phyloP scores from a whole-genome alignment of 2,797 vertebrate species.

The Allobates femoralis region DNA sequence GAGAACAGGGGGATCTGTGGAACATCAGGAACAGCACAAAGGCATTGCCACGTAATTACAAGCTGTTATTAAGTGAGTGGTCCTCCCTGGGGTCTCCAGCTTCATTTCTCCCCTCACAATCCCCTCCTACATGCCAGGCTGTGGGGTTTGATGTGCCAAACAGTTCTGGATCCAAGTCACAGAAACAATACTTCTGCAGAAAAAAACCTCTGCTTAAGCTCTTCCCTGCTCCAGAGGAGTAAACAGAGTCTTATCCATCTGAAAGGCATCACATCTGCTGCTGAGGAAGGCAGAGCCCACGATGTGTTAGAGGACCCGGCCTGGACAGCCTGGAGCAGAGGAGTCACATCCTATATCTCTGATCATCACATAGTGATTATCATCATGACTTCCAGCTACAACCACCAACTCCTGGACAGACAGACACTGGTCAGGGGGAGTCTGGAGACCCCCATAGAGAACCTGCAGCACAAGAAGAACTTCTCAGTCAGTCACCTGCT shows the following conservation, averaged over 20 bases:
- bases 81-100: slow-evolving; percentile 79
- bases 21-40: slow-evolving; percentile 84
- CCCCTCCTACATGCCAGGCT: slow-evolving; percentile 75
- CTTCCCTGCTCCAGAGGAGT: slow-evolving; percentile 54
- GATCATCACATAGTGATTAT: slow-evolving; percentile 26
- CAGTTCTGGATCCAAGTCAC: slow-evolving; percentile 71
- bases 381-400: slow-evolving; percentile 96
- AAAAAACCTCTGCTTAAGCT: slow-evolving; percentile 56
- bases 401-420: slow-evolving; percentile 93
- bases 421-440: slow-evolving; percentile 86
- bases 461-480: slow-evolving; percentile 96
- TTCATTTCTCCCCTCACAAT: slow-evolving; percentile 74
- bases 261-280: slow-evolving; percentile 81
- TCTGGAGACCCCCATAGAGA: slow-evolving; percentile 92
- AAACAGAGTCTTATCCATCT: slow-evolving; percentile 80
- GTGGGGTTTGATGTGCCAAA: slow-evolving; percentile 83
- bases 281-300: slow-evolving; percentile 27
- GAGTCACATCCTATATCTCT: background rate
- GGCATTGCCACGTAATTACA: slow-evolving; percentile 87
- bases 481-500: slow-evolving; percentile 98
- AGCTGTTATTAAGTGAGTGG: slow-evolving; percentile 79
- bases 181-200: slow-evolving; percentile 66
- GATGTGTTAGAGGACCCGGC: no score
- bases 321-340: background rate
- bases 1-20: slow-evolving; percentile 75